Conservation (phyloP, 2,888 invertebrate species). For the Calliscelio sp. region DNA sequence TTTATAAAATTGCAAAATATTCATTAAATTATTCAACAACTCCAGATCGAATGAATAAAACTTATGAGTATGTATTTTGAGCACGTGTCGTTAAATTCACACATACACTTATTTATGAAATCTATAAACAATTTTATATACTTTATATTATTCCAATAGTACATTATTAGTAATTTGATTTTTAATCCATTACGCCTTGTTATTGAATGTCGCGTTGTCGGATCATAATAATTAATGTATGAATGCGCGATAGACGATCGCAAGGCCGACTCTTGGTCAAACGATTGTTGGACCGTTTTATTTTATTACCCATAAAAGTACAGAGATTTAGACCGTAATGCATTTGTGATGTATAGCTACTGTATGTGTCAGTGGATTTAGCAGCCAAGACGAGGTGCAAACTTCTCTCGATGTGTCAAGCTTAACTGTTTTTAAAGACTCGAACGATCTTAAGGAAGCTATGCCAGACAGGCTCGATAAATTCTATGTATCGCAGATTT, state of each 20-base stretch:
- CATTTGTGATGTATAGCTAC: conserved; percentile 83
- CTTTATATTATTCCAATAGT: conserved; percentile 38
- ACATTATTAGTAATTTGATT: conserved; percentile 37
- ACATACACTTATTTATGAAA: conserved; percentile 38
- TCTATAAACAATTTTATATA: conserved; percentile 49
- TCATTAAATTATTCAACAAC: background rate
- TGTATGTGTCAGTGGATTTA: conserved; percentile 69
- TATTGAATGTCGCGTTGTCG: conserved; percentile 29
- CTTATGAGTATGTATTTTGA: background rate
- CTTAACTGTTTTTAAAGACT: conserved; percentile 60
- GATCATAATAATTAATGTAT: conserved; percentile 58
- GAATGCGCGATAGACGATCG: conserved; percentile 62
- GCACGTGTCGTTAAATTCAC: conserved; percentile 23
- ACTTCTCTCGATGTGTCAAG: conserved; percentile 53
- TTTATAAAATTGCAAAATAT: conserved; percentile 6
- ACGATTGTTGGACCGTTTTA: conserved; percentile 85
- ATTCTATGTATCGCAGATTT: conserved; percentile 57
- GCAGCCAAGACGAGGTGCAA: conserved; percentile 73
- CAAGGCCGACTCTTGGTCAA: conserved; percentile 67
- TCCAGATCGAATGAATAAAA: background rate
- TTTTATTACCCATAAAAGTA: conserved; percentile 86
- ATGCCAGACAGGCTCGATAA: conserved; percentile 48
- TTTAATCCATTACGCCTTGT: conserved; percentile 43
- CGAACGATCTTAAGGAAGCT: conserved; percentile 53
- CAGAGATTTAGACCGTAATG: conserved; percentile 85